These are phyloP conservation scores for Phalacrocorax aristotelis DNA, from an alignment of 2,113 vertebrate genomes.

Conservation along the genomic window DNA sequence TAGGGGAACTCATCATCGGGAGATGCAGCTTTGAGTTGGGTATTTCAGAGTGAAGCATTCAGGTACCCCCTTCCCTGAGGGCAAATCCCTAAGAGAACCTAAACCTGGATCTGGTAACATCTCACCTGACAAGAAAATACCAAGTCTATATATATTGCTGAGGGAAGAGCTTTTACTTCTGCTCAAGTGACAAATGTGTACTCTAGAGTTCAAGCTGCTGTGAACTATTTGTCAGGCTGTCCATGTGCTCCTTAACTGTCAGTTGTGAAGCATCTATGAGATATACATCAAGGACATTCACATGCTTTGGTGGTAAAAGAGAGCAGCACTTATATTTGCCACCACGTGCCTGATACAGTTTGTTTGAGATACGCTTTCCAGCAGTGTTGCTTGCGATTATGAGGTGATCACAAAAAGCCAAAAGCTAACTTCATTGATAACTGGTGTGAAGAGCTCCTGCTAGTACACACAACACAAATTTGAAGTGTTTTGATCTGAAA, in stretches of 20 bases:
- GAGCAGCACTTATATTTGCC: neutral
- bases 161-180: slow-evolving; percentile 10
- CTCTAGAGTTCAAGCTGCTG: neutral
- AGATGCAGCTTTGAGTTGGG: neutral
- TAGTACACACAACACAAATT: neutral
- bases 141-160: neutral
- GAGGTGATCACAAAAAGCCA: neutral
- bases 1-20: neutral
- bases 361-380: neutral
- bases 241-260: neutral
- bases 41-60: neutral
- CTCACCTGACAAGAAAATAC: slow-evolving; percentile 4
- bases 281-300: neutral
- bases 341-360: neutral
- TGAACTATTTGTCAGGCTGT: neutral
- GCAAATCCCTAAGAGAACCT: neutral
- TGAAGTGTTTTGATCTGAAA: neutral
- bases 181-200: neutral
- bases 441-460: neutral
- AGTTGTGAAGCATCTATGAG: neutral
- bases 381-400: neutral
- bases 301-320: neutral
- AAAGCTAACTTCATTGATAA: neutral
- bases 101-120: neutral
- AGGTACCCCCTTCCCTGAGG: neutral